These are phyloP conservation scores for Macrotrachela quadricornifera DNA, from an alignment of 1,140 invertebrate species.

Conservation along the genomic window DNA sequence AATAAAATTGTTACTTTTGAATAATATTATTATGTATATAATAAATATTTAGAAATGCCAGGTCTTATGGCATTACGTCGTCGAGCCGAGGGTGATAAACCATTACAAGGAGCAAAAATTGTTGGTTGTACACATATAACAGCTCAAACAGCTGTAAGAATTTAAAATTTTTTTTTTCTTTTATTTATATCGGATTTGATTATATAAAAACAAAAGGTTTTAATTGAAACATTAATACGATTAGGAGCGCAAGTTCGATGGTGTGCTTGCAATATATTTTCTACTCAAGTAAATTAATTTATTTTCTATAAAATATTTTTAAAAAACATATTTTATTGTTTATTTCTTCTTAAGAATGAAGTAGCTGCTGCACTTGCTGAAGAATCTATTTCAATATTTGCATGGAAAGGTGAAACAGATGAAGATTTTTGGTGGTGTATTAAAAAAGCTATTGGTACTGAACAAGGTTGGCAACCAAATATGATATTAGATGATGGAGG, in stretches of 20 bases:
- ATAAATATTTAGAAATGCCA: conserved; percentile 57
- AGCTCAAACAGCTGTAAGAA: conserved; percentile 69
- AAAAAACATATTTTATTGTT: no score
- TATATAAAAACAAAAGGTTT: conserved; percentile 1
- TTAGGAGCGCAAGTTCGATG: conserved; percentile 72
- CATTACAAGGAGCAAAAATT: conserved; percentile 77
- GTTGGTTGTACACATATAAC: conserved; percentile 93
- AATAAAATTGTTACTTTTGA: no score
- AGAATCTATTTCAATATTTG: conserved; percentile 63
- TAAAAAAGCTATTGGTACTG: conserved; percentile 68
- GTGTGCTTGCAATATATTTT: conserved; percentile 95
- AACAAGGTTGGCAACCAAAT: conserved; percentile 32
- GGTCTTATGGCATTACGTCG: conserved; percentile 72
- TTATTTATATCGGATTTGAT: no score
- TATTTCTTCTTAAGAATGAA: conserved; percentile 44
- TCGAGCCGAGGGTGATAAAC: conserved; percentile 27
- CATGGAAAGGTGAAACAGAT: conserved; percentile 83
- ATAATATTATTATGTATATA: no score
- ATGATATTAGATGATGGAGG: conserved; percentile 86
- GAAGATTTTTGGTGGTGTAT: conserved; percentile 99
- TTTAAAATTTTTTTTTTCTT: no score
- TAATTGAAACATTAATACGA: conserved; percentile 73
- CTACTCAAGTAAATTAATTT: conserved; percentile 43
- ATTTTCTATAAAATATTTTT: no score
- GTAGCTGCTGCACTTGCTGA: conserved; percentile 85